Percentiles rank a stretch among this genome's conserved stretches.
These are phyloP conservation scores for Altica lythri DNA, from an alignment of 2,888 invertebrate species.

Conservation along the genomic window DNA sequence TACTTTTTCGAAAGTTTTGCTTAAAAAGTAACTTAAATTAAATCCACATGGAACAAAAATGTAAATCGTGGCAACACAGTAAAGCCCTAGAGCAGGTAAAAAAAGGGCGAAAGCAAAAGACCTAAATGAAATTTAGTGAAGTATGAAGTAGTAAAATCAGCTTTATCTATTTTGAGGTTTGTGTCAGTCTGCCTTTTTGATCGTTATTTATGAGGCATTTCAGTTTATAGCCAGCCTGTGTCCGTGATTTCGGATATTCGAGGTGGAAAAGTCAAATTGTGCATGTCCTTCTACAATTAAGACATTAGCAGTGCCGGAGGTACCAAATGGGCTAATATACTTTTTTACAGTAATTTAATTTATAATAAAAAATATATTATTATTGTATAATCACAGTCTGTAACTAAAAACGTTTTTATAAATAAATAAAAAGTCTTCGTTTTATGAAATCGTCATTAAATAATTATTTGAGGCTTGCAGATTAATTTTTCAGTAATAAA, in stretches of 20 bases:
- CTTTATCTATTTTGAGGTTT: conserved; percentile 31
- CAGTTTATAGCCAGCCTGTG: conserved; percentile 12
- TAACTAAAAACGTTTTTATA: too few relatives aligned
- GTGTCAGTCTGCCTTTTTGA: conserved; percentile 27
- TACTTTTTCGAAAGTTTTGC: too few relatives aligned
- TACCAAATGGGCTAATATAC: too few relatives aligned
- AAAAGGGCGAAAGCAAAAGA: not conserved
- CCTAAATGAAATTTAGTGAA: conserved; percentile 19
- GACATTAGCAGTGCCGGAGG: conserved; percentile 3
- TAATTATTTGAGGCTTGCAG: too few relatives aligned
- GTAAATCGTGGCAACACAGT: not conserved
- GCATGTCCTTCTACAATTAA: conserved; percentile 9
- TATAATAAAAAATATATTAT: too few relatives aligned
- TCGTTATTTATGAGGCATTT: conserved; percentile 24
- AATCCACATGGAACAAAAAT: not conserved
- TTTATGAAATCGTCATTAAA: too few relatives aligned
- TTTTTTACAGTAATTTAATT: too few relatives aligned
- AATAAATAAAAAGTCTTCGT: too few relatives aligned
- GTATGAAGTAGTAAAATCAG: conserved; percentile 16
- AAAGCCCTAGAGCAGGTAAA: conserved; percentile 20
- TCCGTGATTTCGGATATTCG: conserved; percentile 5
- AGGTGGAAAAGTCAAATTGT: conserved; percentile 8
- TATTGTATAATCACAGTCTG: too few relatives aligned
- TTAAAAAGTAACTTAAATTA: too few relatives aligned
- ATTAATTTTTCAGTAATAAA: too few relatives aligned